phyloP scores from a whole-genome alignment of 2,888 invertebrate genomes.

The Epinotia brunnichana region DNA sequence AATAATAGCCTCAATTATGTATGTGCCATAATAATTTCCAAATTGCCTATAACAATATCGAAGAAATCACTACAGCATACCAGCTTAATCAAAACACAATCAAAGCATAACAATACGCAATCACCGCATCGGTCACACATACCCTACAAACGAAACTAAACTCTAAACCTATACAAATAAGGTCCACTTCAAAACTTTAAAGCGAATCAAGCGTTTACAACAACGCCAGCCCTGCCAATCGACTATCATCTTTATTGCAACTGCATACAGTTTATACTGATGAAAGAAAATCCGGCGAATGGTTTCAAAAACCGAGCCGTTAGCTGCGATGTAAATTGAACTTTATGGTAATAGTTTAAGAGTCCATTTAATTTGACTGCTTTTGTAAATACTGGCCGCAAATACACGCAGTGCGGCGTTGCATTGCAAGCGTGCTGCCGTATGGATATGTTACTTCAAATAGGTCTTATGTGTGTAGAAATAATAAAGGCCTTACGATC shows the following conservation, averaged over 20 bases:
- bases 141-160: neutral
- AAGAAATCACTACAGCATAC: slow-evolving; percentile 25
- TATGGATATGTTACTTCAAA: neutral
- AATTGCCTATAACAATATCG: slow-evolving; percentile 15
- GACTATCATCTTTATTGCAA: slow-evolving; percentile 28
- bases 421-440: slow-evolving; percentile 57
- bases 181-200: neutral
- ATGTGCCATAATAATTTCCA: neutral
- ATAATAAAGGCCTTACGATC: neutral
- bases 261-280: neutral
- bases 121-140: slow-evolving; percentile 20
- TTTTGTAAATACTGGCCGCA: slow-evolving; percentile 46
- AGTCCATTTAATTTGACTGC: neutral
- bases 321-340: slow-evolving; percentile 19
- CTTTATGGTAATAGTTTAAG: slow-evolving; percentile 4
- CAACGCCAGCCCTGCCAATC: neutral
- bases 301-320: slow-evolving; percentile 8
- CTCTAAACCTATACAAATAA: neutral
- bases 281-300: neutral
- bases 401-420: slow-evolving; percentile 59
- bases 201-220: neutral
- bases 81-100: slow-evolving; percentile 38
- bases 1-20: neutral
- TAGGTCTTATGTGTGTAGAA: neutral
- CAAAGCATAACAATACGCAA: slow-evolving; percentile 34